Base-by-base conservation (phyloP, 2,888 invertebrate genomes). In the Eubasilissa splendida region DNA sequence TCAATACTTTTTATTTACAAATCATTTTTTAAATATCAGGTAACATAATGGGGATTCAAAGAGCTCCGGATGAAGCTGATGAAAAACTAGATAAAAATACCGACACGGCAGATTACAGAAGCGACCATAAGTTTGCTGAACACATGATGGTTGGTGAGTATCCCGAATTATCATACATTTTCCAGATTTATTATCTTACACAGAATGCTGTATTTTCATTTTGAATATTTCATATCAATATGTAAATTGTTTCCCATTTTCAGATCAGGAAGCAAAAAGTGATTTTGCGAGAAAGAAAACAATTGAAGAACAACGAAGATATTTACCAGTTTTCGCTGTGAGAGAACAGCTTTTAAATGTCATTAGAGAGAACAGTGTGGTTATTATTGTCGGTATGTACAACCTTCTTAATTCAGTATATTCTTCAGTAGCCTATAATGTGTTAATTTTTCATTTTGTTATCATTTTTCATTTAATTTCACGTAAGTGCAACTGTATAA, bases 41-140 rank as follows among this genome's bases (percentile, higher is more conserved):
- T 85, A 97, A 99, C 86, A 97, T 99, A 63, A 97, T 99, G 96
- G 99, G 99, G 0, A 94, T 99, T 0, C 94, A 95, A 83, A 91
- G 91, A 85, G 95, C 95, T 84, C 95, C 95, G 84, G 96, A 97
- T 68, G 93, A 95, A 22, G 94, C 94, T 66, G 95, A 95, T 85
- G 88, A 88, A 7, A 91, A 92, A 84, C 92, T 90, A 73, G 91
- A 93, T 84, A 92, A 92, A 84, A 93, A 93, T 66, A 88, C 92
- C 4, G 96, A 95, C 84, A 94, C 94, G 7, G 93, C 95, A 0
- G 97, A 97, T 84, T 98, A 95, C 85, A 97, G 95, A 87, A 94
- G 96, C 68, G 97, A 97, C 82, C 99, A 99, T 87, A 98, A 98
- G 87, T 99, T 99, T 88, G 98, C 99, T 0, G 96, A 97, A 81